Evolutionary conservation across 2,888 invertebrate genomes (phyloP), one percentile per base, ranked within the genome.

Genomic region (Antitype chi): DNA sequence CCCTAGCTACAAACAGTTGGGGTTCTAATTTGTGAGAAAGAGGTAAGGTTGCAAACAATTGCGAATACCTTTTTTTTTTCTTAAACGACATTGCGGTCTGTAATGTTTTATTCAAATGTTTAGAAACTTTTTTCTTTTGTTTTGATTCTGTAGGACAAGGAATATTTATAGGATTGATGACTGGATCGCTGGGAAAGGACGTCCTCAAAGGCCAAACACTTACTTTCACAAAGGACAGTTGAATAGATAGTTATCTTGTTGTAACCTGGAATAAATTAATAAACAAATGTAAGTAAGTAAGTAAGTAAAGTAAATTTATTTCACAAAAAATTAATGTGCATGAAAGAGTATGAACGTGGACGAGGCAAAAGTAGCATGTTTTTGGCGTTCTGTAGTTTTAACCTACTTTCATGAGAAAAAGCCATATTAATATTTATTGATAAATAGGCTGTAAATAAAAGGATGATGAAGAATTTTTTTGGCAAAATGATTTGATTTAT

Each of bases 21-120:
- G 64, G 63, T 71, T 82, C 80, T 89, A 86, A 89, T 89, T 90
- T 89, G 86, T 79, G 78, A 60, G 76, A 57, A 67, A 68, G 68
- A 70, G 70, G 43, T 59, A 53, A 49, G 67, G 62, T 62, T 80
- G 9, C 17, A 17, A 52, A 69, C 23, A 71, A 67, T 70, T 83
- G 64, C 7, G 28, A 73, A 76, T 67, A 76, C 38, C n/a, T 32
- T 64, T 23, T 81, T 81, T 76, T 69, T 70, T 75, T 55, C 43
- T 38, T 53, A 49, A 60, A 63, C 17, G 11, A n/a, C 47, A 43
- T 70, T 62, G 53, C 15, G 68, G 72, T 15, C 43, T 59, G 28
- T 43, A n/a, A 49, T 69, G 38, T 78, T 70, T 70, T 74, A 81
- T 80, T 80, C 62, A 78, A 78, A 63, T 60, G 55, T 72, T 66